Conservation (phyloP, 2,888 invertebrate genomes). For the Heterodera filipjevi region DNA sequence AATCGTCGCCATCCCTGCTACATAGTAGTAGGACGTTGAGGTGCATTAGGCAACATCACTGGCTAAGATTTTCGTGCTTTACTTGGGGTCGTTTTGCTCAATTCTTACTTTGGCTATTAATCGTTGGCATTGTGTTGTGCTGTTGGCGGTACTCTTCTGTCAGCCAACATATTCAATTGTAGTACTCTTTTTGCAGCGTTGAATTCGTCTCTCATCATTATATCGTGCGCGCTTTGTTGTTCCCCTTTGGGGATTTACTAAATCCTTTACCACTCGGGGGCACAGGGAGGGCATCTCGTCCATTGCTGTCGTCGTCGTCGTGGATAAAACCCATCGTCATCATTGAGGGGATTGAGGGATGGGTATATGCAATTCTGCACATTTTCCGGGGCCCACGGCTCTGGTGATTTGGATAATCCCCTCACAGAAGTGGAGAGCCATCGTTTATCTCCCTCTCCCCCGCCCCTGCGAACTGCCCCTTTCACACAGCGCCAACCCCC, state of each 20-base stretch:
- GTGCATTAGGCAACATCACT: too few species aligned
- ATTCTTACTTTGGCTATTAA: too few species aligned
- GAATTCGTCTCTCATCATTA: background rate
- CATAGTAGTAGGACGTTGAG: too few species aligned
- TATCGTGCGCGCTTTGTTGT: background rate
- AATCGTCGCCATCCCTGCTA: too few species aligned
- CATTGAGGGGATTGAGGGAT: background rate
- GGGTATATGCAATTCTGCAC: background rate
- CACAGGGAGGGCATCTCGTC: background rate
- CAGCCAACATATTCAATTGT: background rate
- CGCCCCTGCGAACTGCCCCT: too few species aligned
- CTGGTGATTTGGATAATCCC: background rate
- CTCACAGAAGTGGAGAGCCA: background rate
- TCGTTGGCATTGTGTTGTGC: too few species aligned
- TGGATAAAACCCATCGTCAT: background rate
- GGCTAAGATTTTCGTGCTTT: too few species aligned
- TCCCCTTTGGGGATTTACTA: background rate
- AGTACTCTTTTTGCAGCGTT: background rate
- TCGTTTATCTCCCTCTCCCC: background rate
- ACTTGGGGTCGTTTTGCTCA: too few species aligned
- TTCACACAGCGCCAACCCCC: too few species aligned
- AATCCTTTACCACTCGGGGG: background rate
- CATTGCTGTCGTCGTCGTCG: background rate
- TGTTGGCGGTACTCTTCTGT: too few species aligned
- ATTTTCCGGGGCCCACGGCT: conserved; percentile 4